A percentile compares a stretch with the other conserved stretches of the same genome.
Conservation (phyloP, 2,888 invertebrate species). For the Macrophya alboannulata region DNA sequence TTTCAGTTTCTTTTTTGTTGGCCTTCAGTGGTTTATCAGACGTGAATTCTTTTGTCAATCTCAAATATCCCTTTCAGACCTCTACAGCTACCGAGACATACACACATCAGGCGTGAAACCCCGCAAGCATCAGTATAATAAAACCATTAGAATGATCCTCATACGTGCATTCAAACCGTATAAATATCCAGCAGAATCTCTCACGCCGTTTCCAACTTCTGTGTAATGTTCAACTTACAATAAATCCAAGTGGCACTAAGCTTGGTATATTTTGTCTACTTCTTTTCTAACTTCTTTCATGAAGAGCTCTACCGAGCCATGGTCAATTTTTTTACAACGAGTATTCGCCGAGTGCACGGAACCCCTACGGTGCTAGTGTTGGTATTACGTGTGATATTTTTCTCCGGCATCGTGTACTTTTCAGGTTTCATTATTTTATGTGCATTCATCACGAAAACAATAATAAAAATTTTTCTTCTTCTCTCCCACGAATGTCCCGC, state of each 20-base stretch:
- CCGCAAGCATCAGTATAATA: constrained; percentile 77
- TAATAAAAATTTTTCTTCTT: constrained; percentile 8
- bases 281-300: neutral
- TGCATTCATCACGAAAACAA: constrained; percentile 71
- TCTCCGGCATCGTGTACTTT: constrained; percentile 69
- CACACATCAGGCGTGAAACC: constrained; percentile 56
- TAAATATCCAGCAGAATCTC: constrained; percentile 79
- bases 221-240: constrained; percentile 76
- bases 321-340: constrained; percentile 68
- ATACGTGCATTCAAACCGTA: constrained; percentile 79
- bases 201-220: constrained; percentile 78
- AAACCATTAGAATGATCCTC: constrained; percentile 80
- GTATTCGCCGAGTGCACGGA: constrained; percentile 63
- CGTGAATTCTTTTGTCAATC: constrained; percentile 35
- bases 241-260: constrained; percentile 74
- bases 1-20: neutral
- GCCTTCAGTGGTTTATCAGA: neutral
- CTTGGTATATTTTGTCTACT: constrained; percentile 47
- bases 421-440: constrained; percentile 76
- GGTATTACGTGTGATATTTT: constrained; percentile 75
- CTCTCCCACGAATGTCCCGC: neutral
- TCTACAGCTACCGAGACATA: neutral
- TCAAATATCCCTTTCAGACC: constrained; percentile 41
- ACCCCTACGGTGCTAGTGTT: constrained; percentile 74
- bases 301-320: neutral